Percentiles rank a stretch among this genome's conserved stretches.
phyloP scores from a whole-genome alignment of 2,113 vertebrate genomes.

The Oryzias curvinotus region DNA sequence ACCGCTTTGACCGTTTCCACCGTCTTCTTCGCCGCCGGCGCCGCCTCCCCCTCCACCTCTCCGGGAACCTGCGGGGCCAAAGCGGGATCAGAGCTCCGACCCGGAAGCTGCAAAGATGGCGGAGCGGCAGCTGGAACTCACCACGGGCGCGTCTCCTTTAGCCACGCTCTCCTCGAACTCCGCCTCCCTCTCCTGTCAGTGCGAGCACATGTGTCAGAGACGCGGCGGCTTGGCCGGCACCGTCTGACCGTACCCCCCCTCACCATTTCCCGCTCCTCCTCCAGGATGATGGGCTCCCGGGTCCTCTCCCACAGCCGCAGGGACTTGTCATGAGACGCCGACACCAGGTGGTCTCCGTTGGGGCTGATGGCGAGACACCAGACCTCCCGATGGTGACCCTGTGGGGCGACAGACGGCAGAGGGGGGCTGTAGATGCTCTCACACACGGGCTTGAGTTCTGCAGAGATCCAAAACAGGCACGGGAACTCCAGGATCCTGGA shows the following conservation, averaged over 20 bases:
- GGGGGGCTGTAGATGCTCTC: too few species aligned
- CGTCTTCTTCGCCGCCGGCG: conserved; percentile 90
- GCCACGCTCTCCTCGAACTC: conserved; percentile 93
- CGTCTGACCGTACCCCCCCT: conserved; percentile 18
- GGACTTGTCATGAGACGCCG: conserved; percentile 93
- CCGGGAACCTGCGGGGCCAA: conserved; percentile 84
- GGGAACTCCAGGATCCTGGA: too few species aligned
- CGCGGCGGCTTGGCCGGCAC: not conserved
- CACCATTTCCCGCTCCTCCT: conserved; percentile 95
- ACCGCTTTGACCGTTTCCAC: conserved; percentile 96
- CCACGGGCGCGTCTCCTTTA: conserved; percentile 89
- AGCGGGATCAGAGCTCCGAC: too few species aligned
- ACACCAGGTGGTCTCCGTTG: conserved; percentile 91
- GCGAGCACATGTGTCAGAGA: not conserved
- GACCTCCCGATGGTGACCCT: conserved; percentile 95
- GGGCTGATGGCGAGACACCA: conserved; percentile 94
- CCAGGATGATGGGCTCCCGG: conserved; percentile 90
- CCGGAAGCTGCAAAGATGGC: not conserved
- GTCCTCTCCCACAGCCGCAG: conserved; percentile 96
- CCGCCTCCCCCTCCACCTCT: conserved; percentile 85
- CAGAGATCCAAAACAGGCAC: too few species aligned
- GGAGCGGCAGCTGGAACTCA: conserved; percentile 63
- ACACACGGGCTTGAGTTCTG: too few species aligned
- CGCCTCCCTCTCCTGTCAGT: conserved; percentile 85
- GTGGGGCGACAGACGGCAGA: not conserved